phyloP scores from a whole-genome alignment of 1,140 invertebrate genomes.

The Theocolax elegans region DNA sequence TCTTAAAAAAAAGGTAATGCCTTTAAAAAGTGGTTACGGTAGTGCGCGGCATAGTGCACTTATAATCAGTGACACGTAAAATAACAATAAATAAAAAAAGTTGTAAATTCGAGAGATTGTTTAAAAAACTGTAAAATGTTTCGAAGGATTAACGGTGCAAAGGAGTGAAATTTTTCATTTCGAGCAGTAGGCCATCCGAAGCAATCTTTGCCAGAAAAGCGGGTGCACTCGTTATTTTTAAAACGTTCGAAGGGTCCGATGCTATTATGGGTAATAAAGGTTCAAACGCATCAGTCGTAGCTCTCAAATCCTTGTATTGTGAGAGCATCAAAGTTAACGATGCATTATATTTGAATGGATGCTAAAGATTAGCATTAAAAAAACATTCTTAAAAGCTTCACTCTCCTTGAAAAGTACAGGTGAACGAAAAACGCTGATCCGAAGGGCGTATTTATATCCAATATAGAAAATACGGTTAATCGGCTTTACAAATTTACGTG shows the following conservation, averaged over 20 bases:
- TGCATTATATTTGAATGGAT: not conserved
- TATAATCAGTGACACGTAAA: no score
- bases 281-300: not conserved
- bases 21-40: no score
- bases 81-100: no score
- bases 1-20: no score
- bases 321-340: conserved; percentile 6
- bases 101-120: no score
- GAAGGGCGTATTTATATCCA: not conserved
- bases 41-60: no score
- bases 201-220: no score
- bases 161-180: no score
- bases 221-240: no score
- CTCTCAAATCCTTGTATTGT: conserved; percentile 5
- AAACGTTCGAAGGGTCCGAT: conserved; percentile 10
- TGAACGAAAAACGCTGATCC: not conserved
- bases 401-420: not conserved
- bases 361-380: conserved; percentile 3
- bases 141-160: no score
- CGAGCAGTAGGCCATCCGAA: no score
- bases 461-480: conserved; percentile 3
- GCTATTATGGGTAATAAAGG: conserved; percentile 11
- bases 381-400: not conserved
- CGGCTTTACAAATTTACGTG: not conserved
- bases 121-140: no score